These are phyloP conservation scores for Cotesia congregata DNA, from an alignment of 2,888 invertebrate species.

Conservation along the genomic window DNA sequence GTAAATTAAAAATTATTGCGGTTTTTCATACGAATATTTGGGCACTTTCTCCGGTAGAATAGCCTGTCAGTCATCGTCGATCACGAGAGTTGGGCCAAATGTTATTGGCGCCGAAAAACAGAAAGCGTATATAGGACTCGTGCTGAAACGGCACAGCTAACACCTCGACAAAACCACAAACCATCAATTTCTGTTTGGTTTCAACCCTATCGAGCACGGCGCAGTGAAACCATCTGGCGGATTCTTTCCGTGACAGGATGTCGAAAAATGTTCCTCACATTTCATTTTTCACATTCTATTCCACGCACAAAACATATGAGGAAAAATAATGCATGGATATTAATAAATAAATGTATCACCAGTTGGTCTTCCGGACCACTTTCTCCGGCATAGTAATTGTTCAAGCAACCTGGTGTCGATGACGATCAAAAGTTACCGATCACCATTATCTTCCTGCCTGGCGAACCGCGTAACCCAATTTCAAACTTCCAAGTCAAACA, in stretches of 20 bases:
- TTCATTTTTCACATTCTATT: slow-evolving; percentile 35
- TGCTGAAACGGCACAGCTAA: slow-evolving; percentile 26
- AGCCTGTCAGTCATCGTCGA: neutral
- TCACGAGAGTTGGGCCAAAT: neutral
- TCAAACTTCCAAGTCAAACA: neutral
- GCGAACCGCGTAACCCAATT: slow-evolving; percentile 38
- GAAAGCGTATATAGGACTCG: slow-evolving; percentile 2
- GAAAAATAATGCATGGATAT: slow-evolving; percentile 18
- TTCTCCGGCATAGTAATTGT: slow-evolving; percentile 37
- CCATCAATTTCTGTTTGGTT: slow-evolving; percentile 34
- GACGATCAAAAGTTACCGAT: slow-evolving; percentile 33
- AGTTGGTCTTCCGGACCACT: slow-evolving; percentile 44
- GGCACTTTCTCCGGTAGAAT: neutral
- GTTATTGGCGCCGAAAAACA: neutral
- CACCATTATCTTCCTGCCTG: slow-evolving; percentile 33
- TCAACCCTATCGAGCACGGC: slow-evolving; percentile 17
- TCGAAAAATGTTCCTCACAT: slow-evolving; percentile 40
- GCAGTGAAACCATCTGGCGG: slow-evolving; percentile 44
- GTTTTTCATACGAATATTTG: neutral
- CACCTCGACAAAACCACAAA: slow-evolving; percentile 43
- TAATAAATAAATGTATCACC: slow-evolving; percentile 26
- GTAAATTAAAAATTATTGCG: neutral
- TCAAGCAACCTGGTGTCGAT: slow-evolving; percentile 35
- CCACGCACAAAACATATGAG: slow-evolving; percentile 7
- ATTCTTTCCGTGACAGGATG: slow-evolving; percentile 49